phyloP scores from a whole-genome alignment of 2,113 vertebrate species.

The human (Homo sapiens) region DNA sequence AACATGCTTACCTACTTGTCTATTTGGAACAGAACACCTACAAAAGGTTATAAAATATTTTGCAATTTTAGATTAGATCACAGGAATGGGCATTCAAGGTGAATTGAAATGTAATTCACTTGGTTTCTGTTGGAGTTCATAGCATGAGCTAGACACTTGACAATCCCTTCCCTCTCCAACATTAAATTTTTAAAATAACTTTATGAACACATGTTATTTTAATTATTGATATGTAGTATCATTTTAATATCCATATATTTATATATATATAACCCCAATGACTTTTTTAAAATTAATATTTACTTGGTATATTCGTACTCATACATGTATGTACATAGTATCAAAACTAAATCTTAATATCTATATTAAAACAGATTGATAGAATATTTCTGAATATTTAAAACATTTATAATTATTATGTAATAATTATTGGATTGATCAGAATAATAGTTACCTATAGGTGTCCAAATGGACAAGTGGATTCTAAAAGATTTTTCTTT shows the following conservation, averaged over 20 bases:
- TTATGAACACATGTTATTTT: neutral
- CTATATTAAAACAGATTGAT: neutral
- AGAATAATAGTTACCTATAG: neutral
- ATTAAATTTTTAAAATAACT: neutral
- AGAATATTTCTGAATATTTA: neutral
- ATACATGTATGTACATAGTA: neutral
- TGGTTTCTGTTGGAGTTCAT: neutral
- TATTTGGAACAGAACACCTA: neutral
- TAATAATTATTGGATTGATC: neutral
- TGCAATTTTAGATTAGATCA: neutral
- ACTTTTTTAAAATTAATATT: neutral
- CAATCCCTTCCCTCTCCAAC: neutral
- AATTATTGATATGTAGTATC: neutral
- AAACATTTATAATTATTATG: neutral
- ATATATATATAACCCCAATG: neutral
- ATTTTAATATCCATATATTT: neutral
- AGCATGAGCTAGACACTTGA: neutral
- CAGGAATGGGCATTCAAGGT: neutral
- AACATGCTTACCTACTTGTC: neutral
- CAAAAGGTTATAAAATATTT: neutral
- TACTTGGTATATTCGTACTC: neutral
- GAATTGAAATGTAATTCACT: neutral
- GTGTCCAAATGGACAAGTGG: neutral
- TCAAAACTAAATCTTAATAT: neutral
- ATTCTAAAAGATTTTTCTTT: neutral